Evolutionary conservation across 1,140 invertebrate genomes (phyloP).

Genomic region (Drosophila pruinosa): DNA sequence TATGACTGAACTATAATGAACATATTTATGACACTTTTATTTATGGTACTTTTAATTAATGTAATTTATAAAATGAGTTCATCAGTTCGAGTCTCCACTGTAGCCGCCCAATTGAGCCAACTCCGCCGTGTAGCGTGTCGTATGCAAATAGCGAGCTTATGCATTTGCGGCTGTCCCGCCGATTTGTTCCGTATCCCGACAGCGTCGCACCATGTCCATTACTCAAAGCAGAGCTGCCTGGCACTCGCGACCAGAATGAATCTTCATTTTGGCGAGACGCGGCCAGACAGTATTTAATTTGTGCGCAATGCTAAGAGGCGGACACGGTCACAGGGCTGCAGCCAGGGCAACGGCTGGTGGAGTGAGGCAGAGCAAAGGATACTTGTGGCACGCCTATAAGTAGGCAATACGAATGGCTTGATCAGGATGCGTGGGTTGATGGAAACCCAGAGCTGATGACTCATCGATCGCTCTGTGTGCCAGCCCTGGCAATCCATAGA

Average conservation of each 20-base stretch:
- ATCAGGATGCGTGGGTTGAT: not conserved
- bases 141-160: conserved; percentile 32
- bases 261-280: conserved; percentile 45
- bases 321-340: not conserved
- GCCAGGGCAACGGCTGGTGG: not conserved
- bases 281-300: conserved; percentile 58
- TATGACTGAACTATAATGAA: too few species aligned
- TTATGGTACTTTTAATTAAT: too few species aligned
- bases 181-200: conserved; percentile 27
- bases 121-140: conserved; percentile 3
- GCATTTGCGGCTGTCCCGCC: conserved; percentile 19
- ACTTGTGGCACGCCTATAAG: conserved; percentile 31
- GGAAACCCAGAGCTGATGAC: conserved; percentile 6
- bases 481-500: conserved; percentile 36
- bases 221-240: conserved; percentile 61
- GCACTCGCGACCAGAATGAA: too few species aligned
- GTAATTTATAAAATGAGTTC: too few species aligned
- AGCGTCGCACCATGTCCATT: conserved; percentile 52
- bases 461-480: conserved; percentile 7
- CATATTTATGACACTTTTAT: too few species aligned
- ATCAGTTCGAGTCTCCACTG: not conserved
- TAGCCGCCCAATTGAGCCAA: not conserved
- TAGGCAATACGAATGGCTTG: conserved; percentile 37
- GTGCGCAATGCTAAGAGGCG: conserved; percentile 9
- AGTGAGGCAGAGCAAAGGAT: not conserved